phyloP scores from a whole-genome alignment of 2,797 vertebrate genomes.

The Siniperca scherzeri region DNA sequence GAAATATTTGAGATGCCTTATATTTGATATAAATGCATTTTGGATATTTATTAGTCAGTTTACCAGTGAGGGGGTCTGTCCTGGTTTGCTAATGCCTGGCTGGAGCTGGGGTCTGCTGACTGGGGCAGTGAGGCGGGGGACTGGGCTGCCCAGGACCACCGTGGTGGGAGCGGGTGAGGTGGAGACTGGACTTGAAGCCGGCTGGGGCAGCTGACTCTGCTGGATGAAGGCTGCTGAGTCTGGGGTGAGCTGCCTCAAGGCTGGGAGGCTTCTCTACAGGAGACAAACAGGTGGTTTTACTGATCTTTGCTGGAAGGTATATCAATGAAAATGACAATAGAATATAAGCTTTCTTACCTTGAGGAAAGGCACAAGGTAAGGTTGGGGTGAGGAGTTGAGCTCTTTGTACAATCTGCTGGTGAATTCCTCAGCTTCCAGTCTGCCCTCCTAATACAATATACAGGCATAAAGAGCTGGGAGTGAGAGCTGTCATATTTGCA shows the following conservation, averaged over 20 bases:
- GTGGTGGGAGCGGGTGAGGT: constrained; percentile 74
- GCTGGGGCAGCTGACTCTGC: constrained; percentile 93
- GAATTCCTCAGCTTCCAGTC: constrained; percentile 97
- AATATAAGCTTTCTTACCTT: constrained; percentile 86
- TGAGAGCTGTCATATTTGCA: not conserved
- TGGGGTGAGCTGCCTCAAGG: constrained; percentile 96
- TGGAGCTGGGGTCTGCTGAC: constrained; percentile 91
- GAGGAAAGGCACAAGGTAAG: constrained; percentile 99
- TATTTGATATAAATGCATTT: not conserved
- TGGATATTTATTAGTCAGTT: constrained; percentile 21
- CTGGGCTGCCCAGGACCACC: constrained; percentile 87
- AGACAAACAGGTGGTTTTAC: constrained; percentile 8
- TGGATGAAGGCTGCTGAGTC: constrained; percentile 97
- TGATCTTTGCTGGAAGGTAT: too few relatives aligned
- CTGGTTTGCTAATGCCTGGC: constrained; percentile 90
- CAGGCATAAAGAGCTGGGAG: not conserved
- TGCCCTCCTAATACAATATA: constrained; percentile 89
- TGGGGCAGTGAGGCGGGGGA: constrained; percentile 81
- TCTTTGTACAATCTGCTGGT: constrained; percentile 97
- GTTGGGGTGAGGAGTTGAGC: constrained; percentile 98
- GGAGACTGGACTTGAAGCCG: constrained; percentile 60
- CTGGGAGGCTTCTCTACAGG: constrained; percentile 95
- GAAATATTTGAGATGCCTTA: not conserved
- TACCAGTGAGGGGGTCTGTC: constrained; percentile 90
- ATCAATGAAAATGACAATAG: not conserved